Evolutionary conservation across 2,888 invertebrate species (phyloP), one percentile per base, ranked within the genome.

Genomic region (Sturmia bella): DNA sequence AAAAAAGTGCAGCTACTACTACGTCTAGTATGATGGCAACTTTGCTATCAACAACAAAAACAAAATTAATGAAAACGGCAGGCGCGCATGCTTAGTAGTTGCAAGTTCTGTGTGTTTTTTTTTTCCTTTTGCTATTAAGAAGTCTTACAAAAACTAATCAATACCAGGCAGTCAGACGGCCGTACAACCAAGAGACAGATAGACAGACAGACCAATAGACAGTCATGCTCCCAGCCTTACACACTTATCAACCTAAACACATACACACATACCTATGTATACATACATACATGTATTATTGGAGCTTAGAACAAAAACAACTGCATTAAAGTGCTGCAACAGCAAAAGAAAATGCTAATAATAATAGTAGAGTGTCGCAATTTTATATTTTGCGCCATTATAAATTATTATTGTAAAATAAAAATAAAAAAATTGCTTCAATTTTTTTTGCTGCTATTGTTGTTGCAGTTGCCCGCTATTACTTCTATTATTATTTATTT

Each of bases 101-200:
- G 61, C 48, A 41, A 24, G 50, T 72, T 72, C 57, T 70, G 37
- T 32, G 3, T 32, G 1, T 5, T 32, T 3, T 32, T 7, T 32
- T 1, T 32, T 3, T 32, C 1, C 9, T 9, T 78, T 73, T 81
- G 76, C 68, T 69, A 68, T 77, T 43, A 45, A 57, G 81, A 81
- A 81, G 73, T 69, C 81, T 63, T 73, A 81, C 41, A 73, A 73
- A 81, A 81, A 69, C 72, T 63, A 81, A 81, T 77, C 76, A 77
- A 81, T 76, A 68, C 15, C 61, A 54, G 37, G 54, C 37, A 45
- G 43, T 32, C 21, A 9, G 41, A 48, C 45, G 3, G 24, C 39
- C 15, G 32, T 5, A 32, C 32, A 32, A 32, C 4, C 32, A 32
- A 32, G 32, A 32, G 32, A 3, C 32, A 13, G 6, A 57, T 6